Evolutionary conservation across 1,140 invertebrate genomes (phyloP).

Genomic region (Platorchestia sp.): DNA sequence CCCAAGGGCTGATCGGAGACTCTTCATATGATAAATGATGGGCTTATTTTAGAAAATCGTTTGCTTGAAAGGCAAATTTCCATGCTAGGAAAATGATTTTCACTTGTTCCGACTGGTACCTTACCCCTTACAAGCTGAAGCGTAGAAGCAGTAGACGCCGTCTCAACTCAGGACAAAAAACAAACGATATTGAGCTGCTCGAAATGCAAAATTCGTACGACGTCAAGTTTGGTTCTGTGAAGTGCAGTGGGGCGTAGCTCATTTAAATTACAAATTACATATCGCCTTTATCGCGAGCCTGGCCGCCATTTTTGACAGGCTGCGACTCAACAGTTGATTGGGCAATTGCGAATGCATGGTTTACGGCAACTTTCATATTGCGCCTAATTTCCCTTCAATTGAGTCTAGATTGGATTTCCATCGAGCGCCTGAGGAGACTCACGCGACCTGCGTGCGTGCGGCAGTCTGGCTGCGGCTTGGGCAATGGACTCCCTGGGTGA

Average conservation of each 20-base stretch:
- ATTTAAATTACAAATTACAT: background rate
- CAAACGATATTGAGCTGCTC: background rate
- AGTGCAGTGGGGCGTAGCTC: background rate
- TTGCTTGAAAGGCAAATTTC: background rate
- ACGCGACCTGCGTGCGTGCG: too few relatives aligned
- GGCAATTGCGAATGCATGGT: background rate
- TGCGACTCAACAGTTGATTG: background rate
- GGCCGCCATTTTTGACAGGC: background rate
- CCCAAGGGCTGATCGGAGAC: background rate
- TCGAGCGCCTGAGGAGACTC: background rate
- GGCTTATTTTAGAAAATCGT: background rate
- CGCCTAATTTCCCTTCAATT: background rate
- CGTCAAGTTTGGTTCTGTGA: background rate
- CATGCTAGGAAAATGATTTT: too few relatives aligned
- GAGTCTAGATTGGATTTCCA: background rate
- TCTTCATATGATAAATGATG: background rate
- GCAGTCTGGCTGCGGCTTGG: background rate
- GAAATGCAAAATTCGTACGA: background rate
- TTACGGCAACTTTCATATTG: background rate
- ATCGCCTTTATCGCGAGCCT: background rate
- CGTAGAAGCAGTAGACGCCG: background rate
- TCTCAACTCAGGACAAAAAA: background rate
- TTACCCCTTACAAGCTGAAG: background rate
- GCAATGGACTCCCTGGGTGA: too few relatives aligned
- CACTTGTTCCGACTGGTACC: background rate